Evolutionary conservation across 2,113 vertebrate species (phyloP).

Genomic region (Pongo abelii): DNA sequence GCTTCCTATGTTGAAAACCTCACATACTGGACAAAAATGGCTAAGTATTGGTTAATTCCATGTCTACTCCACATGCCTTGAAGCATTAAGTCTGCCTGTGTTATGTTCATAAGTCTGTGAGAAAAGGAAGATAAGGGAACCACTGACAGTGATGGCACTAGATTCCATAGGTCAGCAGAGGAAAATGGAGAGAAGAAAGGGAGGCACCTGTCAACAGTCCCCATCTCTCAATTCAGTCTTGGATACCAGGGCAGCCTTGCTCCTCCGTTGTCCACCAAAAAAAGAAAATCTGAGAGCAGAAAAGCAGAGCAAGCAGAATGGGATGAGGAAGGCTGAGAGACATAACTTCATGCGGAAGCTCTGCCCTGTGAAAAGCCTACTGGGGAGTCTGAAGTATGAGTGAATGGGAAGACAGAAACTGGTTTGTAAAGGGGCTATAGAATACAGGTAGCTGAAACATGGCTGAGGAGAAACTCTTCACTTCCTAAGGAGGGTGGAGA

Average conservation of each 20-base stretch:
- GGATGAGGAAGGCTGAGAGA: not conserved
- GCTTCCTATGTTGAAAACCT: not conserved
- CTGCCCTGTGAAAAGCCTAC: not conserved
- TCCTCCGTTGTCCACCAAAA: not conserved
- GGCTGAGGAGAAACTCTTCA: not conserved
- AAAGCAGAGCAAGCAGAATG: not conserved
- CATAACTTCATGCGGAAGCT: not conserved
- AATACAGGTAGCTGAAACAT: not conserved
- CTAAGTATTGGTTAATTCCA: not conserved
- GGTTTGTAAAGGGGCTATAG: not conserved
- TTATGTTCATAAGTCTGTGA: not conserved
- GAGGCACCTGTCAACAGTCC: fast-evolving
- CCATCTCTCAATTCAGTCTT: not conserved
- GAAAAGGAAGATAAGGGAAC: not conserved
- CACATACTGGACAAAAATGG: not conserved
- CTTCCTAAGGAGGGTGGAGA: not conserved
- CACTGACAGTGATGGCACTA: not conserved
- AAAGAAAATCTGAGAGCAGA: not conserved
- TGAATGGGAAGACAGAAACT: not conserved
- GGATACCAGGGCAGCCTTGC: not conserved
- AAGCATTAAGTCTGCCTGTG: not conserved
- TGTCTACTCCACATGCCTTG: not conserved
- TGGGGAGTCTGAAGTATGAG: not conserved
- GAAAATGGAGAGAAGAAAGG: not conserved
- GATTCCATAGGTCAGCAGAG: not conserved